Conservation (phyloP, 2,113 vertebrate genomes). For the Oreotrochilus melanogaster region DNA sequence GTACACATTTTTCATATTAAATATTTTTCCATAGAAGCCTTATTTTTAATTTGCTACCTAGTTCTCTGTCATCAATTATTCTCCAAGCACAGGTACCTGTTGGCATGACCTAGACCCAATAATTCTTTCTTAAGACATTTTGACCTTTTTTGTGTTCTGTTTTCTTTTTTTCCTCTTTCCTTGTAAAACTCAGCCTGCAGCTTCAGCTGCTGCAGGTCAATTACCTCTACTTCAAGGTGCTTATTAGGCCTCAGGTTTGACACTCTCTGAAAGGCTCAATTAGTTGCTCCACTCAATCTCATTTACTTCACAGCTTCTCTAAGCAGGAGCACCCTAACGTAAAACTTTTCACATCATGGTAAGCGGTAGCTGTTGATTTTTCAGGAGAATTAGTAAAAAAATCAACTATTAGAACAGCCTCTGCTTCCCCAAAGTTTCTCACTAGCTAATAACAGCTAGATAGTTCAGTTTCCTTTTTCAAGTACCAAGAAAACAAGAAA, state of each 20-base stretch:
- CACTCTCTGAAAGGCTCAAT: slow-evolving; percentile 5
- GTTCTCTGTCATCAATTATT: not conserved
- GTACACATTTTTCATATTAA: not conserved
- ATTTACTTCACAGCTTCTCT: slow-evolving; percentile 39
- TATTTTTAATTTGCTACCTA: not conserved
- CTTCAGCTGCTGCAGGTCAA: not conserved
- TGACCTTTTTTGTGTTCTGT: not conserved
- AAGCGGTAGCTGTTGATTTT: not conserved
- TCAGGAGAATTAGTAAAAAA: not conserved
- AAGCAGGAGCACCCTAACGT: not conserved
- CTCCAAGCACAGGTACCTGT: not conserved
- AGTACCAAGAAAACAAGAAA: not conserved
- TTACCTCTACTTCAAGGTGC: not conserved
- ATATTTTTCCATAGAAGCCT: not conserved
- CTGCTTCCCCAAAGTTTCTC: not conserved
- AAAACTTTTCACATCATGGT: not conserved
- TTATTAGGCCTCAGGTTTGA: not conserved
- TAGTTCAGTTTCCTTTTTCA: not conserved
- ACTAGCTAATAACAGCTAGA: not conserved
- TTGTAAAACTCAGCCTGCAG: not conserved
- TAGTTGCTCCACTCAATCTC: slow-evolving; percentile 11
- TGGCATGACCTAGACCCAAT: not conserved
- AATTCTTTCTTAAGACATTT: not conserved
- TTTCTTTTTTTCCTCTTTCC: not conserved
- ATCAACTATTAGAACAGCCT: not conserved